phyloP scores from a whole-genome alignment of 2,113 vertebrate species.

The Ammodytes marinus region DNA sequence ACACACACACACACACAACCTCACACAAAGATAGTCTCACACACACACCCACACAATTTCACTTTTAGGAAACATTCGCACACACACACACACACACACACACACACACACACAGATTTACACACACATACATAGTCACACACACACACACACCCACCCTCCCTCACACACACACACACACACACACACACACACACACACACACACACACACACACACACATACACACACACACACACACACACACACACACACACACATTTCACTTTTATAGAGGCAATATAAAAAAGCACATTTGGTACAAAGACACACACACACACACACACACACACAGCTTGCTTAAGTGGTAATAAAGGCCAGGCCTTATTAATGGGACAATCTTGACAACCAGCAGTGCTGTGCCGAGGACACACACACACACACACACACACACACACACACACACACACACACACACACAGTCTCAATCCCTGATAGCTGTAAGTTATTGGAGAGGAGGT shows the following conservation, averaged over 20 bases:
- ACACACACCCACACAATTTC: constrained; percentile 11
- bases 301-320: constrained; percentile 22
- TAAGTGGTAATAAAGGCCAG: constrained; percentile 73
- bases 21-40: constrained; percentile 5
- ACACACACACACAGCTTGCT: constrained; percentile 30
- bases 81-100: constrained; percentile 9
- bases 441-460: constrained; percentile 8
- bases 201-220: constrained; percentile 5
- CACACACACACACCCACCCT: neutral
- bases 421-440: constrained; percentile 21
- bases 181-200: too few relatives aligned
- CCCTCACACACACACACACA: neutral
- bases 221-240: constrained; percentile 11
- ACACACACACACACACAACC: neutral
- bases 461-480: constrained; percentile 46
- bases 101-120: constrained; percentile 16
- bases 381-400: constrained; percentile 63
- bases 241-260: neutral
- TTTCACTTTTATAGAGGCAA: constrained; percentile 41
- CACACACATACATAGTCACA: constrained; percentile 3
- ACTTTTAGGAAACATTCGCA: constrained; percentile 20
- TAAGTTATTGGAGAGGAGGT: constrained; percentile 72
- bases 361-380: constrained; percentile 72
- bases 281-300: constrained; percentile 37
- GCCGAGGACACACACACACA: constrained; percentile 34